phyloP scores from a whole-genome alignment of 2,888 invertebrate genomes.

The Leptothorax acervorum region DNA sequence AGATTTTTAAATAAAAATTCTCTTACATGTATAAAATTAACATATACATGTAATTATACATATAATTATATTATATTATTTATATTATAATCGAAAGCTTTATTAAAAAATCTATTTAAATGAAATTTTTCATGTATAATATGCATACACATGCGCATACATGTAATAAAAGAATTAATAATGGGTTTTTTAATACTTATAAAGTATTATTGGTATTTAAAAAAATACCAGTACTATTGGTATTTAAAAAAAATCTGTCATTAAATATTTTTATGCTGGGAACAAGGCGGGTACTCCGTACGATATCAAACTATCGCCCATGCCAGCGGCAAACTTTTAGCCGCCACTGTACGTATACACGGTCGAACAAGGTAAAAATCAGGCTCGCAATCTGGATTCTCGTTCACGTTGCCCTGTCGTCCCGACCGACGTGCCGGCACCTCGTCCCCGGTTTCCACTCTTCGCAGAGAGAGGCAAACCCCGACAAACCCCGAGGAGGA shows the following conservation, averaged over 20 bases:
- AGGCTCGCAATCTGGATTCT: slow-evolving; percentile 30
- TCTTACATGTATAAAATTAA: not conserved
- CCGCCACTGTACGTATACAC: slow-evolving; percentile 31
- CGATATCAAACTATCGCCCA: not conserved
- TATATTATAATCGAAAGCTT: not conserved
- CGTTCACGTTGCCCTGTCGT: slow-evolving; percentile 33
- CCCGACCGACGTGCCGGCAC: slow-evolving; percentile 21
- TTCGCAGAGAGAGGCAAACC: not conserved
- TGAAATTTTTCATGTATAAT: not conserved
- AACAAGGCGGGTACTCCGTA: not conserved
- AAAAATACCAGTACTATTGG: not conserved
- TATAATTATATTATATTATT: not conserved
- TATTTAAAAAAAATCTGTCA: not conserved
- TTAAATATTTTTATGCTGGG: not conserved
- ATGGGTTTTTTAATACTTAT: not conserved
- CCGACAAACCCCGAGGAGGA: not conserved
- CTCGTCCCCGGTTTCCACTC: slow-evolving; percentile 32
- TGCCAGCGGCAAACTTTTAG: slow-evolving; percentile 29
- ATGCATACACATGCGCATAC: not conserved
- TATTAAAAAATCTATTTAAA: not conserved
- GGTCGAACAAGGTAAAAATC: slow-evolving; percentile 23
- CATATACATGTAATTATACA: not conserved
- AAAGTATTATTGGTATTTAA: not conserved
- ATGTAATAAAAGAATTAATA: not conserved
- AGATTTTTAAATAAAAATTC: not conserved